Conservation (phyloP, 2,888 invertebrate genomes). For the Sarcophaga rosellei region DNA sequence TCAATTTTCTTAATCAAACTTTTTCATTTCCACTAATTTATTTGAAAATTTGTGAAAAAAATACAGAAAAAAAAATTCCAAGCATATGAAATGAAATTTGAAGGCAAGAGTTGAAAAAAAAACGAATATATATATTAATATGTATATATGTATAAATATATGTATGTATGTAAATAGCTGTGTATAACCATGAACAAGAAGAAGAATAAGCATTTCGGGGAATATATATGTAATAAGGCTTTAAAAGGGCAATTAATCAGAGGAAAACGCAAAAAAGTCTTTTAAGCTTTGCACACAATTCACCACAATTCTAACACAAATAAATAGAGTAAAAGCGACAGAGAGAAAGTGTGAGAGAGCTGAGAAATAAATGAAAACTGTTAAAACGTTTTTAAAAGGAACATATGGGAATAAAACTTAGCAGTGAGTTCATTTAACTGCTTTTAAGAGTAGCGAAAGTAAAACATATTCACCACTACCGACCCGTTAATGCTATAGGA, state of each 20-base stretch:
- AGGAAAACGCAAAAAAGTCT: constrained; percentile 61
- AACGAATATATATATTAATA: neutral
- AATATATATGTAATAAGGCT: constrained; percentile 63
- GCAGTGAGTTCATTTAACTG: neutral
- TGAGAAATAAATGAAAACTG: no score
- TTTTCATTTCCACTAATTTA: neutral
- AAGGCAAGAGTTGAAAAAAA: constrained; percentile 32
- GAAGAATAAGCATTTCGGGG: constrained; percentile 61
- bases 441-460: neutral
- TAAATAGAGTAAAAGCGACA: neutral
- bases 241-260: constrained; percentile 67
- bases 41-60: neutral
- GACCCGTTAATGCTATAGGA: constrained; percentile 4
- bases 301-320: constrained; percentile 61
- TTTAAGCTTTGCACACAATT: constrained; percentile 18
- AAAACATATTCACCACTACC: constrained; percentile 40
- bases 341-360: neutral
- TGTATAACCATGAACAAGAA: constrained; percentile 67
- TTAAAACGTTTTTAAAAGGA: no score
- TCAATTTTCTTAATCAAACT: neutral
- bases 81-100: constrained; percentile 21
- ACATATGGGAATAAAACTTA: no score
- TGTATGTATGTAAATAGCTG: constrained; percentile 58
- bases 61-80: constrained; percentile 8
- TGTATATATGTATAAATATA: neutral